Conservation (phyloP, 2,888 invertebrate species). For the Unio pictorum region DNA sequence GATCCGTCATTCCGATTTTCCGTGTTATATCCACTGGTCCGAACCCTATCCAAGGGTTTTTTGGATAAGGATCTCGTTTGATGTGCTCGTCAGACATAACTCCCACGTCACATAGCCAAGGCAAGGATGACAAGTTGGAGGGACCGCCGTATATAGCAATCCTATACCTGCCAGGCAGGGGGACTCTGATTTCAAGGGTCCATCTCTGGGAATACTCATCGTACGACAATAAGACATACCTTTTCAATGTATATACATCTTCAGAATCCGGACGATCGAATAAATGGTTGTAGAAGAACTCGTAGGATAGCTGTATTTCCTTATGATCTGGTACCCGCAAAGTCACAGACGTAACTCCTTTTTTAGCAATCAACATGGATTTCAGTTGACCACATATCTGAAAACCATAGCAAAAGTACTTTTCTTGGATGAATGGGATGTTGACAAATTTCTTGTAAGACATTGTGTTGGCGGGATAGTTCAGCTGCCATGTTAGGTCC, state of each 20-base stretch:
- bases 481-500: conserved; percentile 37
- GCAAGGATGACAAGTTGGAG: conserved; percentile 11
- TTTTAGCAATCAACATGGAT: conserved; percentile 25
- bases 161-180: conserved; percentile 32
- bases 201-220: conserved; percentile 23
- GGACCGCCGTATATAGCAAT: conserved; percentile 31
- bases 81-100: conserved; percentile 6
- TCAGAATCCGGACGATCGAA: conserved; percentile 14
- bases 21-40: conserved; percentile 31
- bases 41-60: conserved; percentile 22
- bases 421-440: conserved; percentile 29
- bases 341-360: conserved; percentile 22
- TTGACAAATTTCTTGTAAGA: conserved; percentile 22
- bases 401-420: conserved; percentile 32
- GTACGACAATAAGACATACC: conserved; percentile 26
- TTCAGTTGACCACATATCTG: conserved; percentile 23
- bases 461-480: conserved; percentile 15
- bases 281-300: conserved; percentile 23
- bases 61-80: conserved; percentile 23
- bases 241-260: conserved; percentile 21
- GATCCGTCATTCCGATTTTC: conserved; percentile 17
- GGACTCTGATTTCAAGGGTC: conserved; percentile 33
- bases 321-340: conserved; percentile 17
- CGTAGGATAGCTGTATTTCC: conserved; percentile 27
- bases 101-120: conserved; percentile 31